Evolutionary conservation across 2,797 vertebrate species (phyloP), one percentile per base, ranked within the genome.

Genomic region (Bryconaethiops microstoma): DNA sequence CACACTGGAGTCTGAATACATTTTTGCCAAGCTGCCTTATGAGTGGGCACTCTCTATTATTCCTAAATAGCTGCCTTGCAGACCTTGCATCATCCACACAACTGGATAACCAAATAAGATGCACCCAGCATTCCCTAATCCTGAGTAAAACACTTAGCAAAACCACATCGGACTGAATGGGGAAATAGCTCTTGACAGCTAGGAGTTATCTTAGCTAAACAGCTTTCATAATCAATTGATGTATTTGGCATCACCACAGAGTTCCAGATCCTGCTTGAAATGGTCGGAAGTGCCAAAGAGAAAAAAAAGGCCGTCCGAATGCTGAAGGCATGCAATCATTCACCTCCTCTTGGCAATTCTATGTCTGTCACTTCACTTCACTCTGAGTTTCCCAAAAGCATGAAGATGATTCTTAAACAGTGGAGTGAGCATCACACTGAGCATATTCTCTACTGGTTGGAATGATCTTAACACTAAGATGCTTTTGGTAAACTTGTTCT

Each of bases 101-200:
- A 77, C 75, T 69, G 73, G 29, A 35, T 67, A 73, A 73, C 73
- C 74, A 73, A 80, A 83, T 83, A 78, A 80, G 60, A 83, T 77
- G 68, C 55, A 0, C 25, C 19, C 60, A 73, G 67, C 35, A 3
- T 69, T 69, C n/a, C 21, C 40, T 69, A 45, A 70, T 69, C 73
- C 48, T 7, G 67, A 67, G 67, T 52, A 72, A 83, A 73, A 80
- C 78, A 83, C 74, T 83, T 62, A 74, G 62, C 45, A 67, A 83
- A 77, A 55, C 67, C 65, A 62, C 68, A 83, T 45, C 67, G 52
- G 19, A 68, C 67, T 80, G 82, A 83, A 21, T 77, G 65, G 29
- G 77, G n/a, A 64, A 80, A 80, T 52, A 7, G 52, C 52, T 74
- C 75, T 80, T 74, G 74, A 67, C 78, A 77, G 74, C 21, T 70